Conservation (phyloP, 92 coral and sea anemone genomes). For the Scolanthus callimorphus region DNA sequence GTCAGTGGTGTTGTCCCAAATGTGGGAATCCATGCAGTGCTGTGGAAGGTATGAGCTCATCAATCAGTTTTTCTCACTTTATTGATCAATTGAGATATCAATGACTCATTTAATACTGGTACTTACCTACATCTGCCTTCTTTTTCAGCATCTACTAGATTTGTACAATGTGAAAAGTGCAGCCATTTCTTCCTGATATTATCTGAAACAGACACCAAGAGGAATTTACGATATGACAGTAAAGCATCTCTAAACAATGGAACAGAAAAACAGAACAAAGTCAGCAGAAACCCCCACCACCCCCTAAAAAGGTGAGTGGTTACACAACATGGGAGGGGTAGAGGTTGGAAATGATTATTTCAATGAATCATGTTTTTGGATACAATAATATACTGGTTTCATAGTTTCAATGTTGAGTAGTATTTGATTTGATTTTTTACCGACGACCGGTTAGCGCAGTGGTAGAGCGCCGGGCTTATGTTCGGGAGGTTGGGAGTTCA, state of each 20-base stretch:
- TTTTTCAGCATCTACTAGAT: slow-evolving; percentile 91
- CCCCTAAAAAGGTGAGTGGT: slow-evolving; percentile 82
- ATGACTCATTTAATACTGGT: too few relatives aligned
- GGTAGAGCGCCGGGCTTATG: too few relatives aligned
- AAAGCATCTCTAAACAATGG: slow-evolving; percentile 60
- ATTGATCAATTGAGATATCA: too few relatives aligned
- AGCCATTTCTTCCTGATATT: slow-evolving; percentile 91
- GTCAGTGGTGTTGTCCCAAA: slow-evolving; percentile 91
- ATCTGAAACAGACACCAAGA: slow-evolving; percentile 91
- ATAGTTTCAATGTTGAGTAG: too few relatives aligned
- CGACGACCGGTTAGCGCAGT: too few relatives aligned
- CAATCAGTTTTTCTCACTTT: too few relatives aligned
- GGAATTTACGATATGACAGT: slow-evolving; percentile 71
- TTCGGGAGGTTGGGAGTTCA: too few relatives aligned
- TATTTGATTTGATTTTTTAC: too few relatives aligned
- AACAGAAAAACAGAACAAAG: slow-evolving; percentile 47
- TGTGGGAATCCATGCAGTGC: slow-evolving; percentile 97
- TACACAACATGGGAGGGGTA: not conserved
- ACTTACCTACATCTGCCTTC: too few relatives aligned
- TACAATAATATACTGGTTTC: too few relatives aligned
- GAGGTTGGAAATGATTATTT: too few relatives aligned
- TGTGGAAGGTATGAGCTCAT: slow-evolving; percentile 66
- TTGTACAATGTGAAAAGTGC: slow-evolving; percentile 98
- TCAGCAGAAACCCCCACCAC: slow-evolving; percentile 81
- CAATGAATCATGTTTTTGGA: too few relatives aligned